phyloP scores from a whole-genome alignment of 2,888 invertebrate genomes.

The Pseudoips prasinana region DNA sequence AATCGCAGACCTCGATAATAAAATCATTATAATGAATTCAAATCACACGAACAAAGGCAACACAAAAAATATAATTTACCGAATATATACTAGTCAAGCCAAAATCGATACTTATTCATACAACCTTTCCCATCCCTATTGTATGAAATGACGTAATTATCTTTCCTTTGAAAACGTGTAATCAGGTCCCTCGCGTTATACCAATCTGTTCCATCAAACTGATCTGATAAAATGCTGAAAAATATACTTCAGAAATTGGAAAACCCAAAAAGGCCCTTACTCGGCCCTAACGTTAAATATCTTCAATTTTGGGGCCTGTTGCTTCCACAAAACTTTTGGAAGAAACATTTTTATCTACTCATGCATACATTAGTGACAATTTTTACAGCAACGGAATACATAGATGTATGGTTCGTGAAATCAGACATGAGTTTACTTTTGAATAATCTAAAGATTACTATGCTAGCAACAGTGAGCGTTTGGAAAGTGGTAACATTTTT shows the following conservation, averaged over 20 bases:
- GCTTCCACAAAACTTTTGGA: conserved; percentile 45
- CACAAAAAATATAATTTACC: too few relatives aligned
- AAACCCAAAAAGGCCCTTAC: conserved; percentile 53
- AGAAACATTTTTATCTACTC: conserved; percentile 47
- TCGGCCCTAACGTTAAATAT: conserved; percentile 64
- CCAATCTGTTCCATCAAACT: conserved; percentile 16
- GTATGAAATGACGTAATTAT: conserved; percentile 26
- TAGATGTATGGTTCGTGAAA: conserved; percentile 66
- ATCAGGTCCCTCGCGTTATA: conserved; percentile 7
- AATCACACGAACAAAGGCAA: too few relatives aligned
- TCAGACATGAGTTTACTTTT: conserved; percentile 55
- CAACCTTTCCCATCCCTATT: conserved; percentile 18
- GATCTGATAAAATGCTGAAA: conserved; percentile 39
- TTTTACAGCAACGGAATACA: conserved; percentile 60
- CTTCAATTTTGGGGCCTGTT: conserved; percentile 67
- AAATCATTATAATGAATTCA: too few relatives aligned
- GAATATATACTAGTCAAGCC: too few relatives aligned
- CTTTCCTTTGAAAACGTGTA: conserved; percentile 17
- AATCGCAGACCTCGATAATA: too few relatives aligned
- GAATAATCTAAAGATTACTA: conserved; percentile 65
- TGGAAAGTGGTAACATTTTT: conserved; percentile 58
- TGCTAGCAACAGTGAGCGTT: conserved; percentile 62
- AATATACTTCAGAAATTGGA: conserved; percentile 52
- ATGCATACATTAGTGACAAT: conserved; percentile 55
- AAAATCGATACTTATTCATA: conserved; percentile 16